Evolutionary conservation across 2,888 invertebrate genomes (phyloP).

Genomic region (Hofmannophila pseudospretella): DNA sequence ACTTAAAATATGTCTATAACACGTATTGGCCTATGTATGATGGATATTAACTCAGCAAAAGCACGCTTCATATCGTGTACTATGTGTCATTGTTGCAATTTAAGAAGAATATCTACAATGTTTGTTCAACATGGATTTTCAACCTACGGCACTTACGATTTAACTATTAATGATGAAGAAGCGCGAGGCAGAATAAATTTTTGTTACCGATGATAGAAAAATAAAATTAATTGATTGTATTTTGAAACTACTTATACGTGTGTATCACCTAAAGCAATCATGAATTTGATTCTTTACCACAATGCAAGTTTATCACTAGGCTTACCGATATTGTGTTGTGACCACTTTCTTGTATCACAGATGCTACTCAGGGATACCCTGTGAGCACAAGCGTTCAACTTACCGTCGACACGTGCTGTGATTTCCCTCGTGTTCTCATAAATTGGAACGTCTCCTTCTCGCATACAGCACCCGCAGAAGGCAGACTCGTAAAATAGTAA

Average conservation of each 20-base stretch:
- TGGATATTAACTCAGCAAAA: background rate
- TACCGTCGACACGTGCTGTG: slow-evolving; percentile 68
- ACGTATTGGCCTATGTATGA: background rate
- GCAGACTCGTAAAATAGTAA: slow-evolving; percentile 78
- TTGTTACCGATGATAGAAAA: slow-evolving; percentile 54
- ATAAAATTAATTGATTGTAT: slow-evolving; percentile 28
- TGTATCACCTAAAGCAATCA: slow-evolving; percentile 53
- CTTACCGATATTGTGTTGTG: slow-evolving; percentile 71
- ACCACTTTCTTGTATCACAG: slow-evolving; percentile 73
- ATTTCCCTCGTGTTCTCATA: slow-evolving; percentile 67
- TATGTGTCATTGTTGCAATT: too few relatives aligned
- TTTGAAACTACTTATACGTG: slow-evolving; percentile 26
- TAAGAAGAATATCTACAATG: background rate
- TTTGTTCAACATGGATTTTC: background rate
- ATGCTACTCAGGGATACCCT: slow-evolving; percentile 66
- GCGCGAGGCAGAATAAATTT: slow-evolving; percentile 3
- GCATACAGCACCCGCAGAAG: slow-evolving; percentile 90
- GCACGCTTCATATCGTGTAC: too few relatives aligned
- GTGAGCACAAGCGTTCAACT: slow-evolving; percentile 67
- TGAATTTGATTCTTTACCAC: slow-evolving; percentile 54
- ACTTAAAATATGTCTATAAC: background rate
- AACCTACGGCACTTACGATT: too few relatives aligned
- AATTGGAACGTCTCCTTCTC: slow-evolving; percentile 86
- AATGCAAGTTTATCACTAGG: slow-evolving; percentile 68
- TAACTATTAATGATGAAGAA: background rate